Base-by-base conservation (phyloP, 2,113 vertebrate genomes). In the Cercocebus atys region DNA sequence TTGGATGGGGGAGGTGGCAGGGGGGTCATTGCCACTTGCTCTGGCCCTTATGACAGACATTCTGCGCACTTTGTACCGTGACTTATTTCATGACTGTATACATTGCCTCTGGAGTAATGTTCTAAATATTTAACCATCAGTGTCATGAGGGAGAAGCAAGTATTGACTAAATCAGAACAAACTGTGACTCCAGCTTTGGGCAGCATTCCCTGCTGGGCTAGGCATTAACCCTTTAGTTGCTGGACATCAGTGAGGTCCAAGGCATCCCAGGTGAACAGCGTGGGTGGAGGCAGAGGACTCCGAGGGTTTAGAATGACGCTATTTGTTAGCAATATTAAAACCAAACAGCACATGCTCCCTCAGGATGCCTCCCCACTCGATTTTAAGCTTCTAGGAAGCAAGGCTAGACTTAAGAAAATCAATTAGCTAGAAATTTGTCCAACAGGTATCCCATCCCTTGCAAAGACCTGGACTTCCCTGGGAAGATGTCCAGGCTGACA, bases 401-500 rank as follows among this genome's bases (percentile, higher is more conserved):
- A 88, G 17, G 7, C 6, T 45, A 22, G 30, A 57, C 32, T 72
- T 6, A 40, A 20, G 20, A 18, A 38, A 38, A 68, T 38, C 5
- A 13, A 27, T 40, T 18, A 17, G 13, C 83, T 57, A 25, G 47
- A 78, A 52, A 59, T 43, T 0, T 40, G 18, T 13, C 70, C 35
- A 1, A n/a, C 23, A 27, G 35, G 64, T 14, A 6, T 16, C 35
- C 5, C 35, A 4, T 73, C 11, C 43, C 59, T 0, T 14, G 18
- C 8, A 30, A 35, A 17, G n/a, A 1, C 57, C 27, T 3, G 7
- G 23, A 45, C 38, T 4, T 47, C 40, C 2, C 8, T 0, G 6
- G 13, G 55, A 35, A 14, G 22, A 8, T 3, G 0, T 8, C 23
- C 59, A 32, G 47, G 20, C 0, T 6, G n/a, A 18, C 35, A 0